Conservation (phyloP, 2,113 vertebrate genomes). For the Plecturocebus donacophilus region DNA sequence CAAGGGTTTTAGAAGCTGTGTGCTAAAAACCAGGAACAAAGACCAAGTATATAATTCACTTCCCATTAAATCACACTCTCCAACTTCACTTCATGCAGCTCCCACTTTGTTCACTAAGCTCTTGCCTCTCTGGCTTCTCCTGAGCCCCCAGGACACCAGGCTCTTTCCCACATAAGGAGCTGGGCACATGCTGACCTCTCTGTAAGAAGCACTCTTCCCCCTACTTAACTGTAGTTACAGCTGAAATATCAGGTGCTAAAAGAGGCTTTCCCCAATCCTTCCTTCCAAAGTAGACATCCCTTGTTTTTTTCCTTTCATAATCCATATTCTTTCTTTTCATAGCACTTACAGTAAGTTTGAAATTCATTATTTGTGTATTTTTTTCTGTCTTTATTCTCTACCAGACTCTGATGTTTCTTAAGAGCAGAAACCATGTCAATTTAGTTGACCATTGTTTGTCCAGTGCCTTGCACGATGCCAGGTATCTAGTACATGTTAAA, state of each 20-base stretch:
- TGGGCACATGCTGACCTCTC: neutral
- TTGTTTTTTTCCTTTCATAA: neutral
- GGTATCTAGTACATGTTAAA: neutral
- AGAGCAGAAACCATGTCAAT: neutral
- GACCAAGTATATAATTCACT: neutral
- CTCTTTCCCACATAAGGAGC: neutral
- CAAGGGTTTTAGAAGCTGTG: neutral
- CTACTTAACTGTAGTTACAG: neutral
- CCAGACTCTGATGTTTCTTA: neutral
- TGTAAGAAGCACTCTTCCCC: neutral
- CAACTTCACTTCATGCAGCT: neutral
- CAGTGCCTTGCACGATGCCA: neutral
- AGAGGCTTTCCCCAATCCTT: neutral
- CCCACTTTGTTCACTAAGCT: neutral
- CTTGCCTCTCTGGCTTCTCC: neutral
- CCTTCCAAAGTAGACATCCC: neutral
- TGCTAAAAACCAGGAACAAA: neutral
- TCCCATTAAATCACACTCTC: neutral
- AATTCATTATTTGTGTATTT: neutral
- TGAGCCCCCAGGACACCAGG: neutral
- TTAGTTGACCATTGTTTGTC: neutral
- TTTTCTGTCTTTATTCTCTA: neutral
- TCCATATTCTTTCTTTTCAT: neutral
- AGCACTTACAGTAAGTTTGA: neutral
- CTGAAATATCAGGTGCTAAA: slow-evolving; percentile 14